phyloP scores from a whole-genome alignment of 1,140 invertebrate genomes.

The Trinorchestia longiramus region DNA sequence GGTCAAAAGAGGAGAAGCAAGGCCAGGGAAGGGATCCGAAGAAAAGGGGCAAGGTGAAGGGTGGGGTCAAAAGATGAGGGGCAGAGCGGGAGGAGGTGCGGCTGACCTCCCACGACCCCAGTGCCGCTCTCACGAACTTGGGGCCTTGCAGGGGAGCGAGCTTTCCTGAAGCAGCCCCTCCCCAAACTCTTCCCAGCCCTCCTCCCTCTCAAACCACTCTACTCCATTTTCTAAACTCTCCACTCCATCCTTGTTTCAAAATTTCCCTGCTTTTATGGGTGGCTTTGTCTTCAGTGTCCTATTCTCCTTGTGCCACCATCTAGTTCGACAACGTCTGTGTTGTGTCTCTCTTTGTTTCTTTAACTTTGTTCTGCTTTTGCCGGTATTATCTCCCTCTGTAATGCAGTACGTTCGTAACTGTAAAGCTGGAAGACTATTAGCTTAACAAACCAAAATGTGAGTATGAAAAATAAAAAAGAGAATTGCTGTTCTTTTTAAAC shows the following conservation, averaged over 20 bases:
- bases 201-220: background rate
- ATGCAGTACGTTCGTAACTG: background rate
- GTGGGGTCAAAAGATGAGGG: constrained; percentile 1
- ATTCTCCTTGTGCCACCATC: background rate
- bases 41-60: background rate
- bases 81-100: background rate
- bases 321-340: background rate
- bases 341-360: background rate
- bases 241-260: background rate
- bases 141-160: constrained; percentile 4
- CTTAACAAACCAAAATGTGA: background rate
- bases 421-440: background rate
- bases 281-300: background rate
- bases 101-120: constrained; percentile 42
- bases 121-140: constrained; percentile 28
- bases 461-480: background rate
- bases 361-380: background rate
- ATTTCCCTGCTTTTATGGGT: background rate
- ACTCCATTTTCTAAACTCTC: background rate
- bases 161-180: background rate
- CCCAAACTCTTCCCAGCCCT: background rate
- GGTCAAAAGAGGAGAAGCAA: background rate
- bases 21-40: background rate
- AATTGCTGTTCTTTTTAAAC: background rate
- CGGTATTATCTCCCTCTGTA: background rate